These are phyloP conservation scores for Metopia argyrocephala DNA, from an alignment of 2,888 invertebrate species.

Conservation along the genomic window DNA sequence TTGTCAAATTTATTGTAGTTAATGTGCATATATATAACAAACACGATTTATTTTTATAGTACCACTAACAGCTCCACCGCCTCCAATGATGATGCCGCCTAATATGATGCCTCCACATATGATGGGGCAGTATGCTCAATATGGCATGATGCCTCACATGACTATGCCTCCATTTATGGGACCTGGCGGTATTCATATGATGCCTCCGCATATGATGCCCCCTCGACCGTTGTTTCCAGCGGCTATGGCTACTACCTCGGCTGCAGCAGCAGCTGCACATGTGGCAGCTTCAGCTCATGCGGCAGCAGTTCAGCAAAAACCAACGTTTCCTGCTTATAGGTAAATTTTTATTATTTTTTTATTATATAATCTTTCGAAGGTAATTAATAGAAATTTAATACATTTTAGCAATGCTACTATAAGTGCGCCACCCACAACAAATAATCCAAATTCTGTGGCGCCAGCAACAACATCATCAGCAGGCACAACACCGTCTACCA, in stretches of 20 bases:
- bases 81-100: conserved; percentile 83
- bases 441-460: conserved; percentile 76
- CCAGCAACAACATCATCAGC: conserved; percentile 76
- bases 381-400: not conserved
- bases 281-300: conserved; percentile 80
- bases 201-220: conserved; percentile 80
- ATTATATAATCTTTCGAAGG: not conserved
- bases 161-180: conserved; percentile 87
- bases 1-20: too few relatives aligned
- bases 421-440: conserved; percentile 85
- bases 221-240: conserved; percentile 91
- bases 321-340: conserved; percentile 90
- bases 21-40: too few relatives aligned
- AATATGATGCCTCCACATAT: conserved; percentile 81
- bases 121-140: conserved; percentile 81
- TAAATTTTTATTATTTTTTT: conserved; percentile 70
- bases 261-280: conserved; percentile 84
- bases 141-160: conserved; percentile 82
- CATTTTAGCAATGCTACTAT: conserved; percentile 84
- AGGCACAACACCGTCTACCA: conserved; percentile 68
- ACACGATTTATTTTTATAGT: conserved; percentile 8
- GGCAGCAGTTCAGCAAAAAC: conserved; percentile 81
- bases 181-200: conserved; percentile 81
- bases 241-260: conserved; percentile 85
- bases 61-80: conserved; percentile 78